These are phyloP conservation scores for Miltochrista miniata DNA, from an alignment of 2,888 invertebrate species.

Conservation along the genomic window DNA sequence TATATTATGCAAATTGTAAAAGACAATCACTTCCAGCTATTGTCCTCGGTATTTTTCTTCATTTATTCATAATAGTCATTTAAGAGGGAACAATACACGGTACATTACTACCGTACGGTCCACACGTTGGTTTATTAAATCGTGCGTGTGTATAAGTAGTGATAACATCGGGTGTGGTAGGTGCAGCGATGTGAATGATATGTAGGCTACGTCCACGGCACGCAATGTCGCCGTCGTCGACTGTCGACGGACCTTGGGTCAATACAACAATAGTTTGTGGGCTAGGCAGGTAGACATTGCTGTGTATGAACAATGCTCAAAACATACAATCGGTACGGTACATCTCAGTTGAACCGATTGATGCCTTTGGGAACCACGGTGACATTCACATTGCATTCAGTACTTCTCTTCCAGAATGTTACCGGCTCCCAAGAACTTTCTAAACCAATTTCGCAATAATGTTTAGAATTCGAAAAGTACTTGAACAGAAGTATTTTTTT, in stretches of 20 bases:
- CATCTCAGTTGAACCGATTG: constrained; percentile 11
- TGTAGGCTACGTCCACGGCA: constrained; percentile 39
- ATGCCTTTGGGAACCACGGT: background rate
- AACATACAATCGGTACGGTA: no score
- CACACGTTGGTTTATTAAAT: constrained; percentile 11
- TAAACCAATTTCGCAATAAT: no score
- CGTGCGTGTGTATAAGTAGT: constrained; percentile 24
- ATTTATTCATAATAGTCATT: constrained; percentile 18
- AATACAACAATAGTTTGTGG: constrained; percentile 48
- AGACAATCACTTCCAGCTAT: constrained; percentile 9
- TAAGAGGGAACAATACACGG: constrained; percentile 20
- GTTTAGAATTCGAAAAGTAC: background rate
- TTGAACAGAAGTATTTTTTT: background rate
- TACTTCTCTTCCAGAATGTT: background rate
- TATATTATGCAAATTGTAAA: constrained; percentile 5
- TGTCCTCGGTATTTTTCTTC: constrained; percentile 10
- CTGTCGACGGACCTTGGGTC: constrained; percentile 48
- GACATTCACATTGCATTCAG: background rate
- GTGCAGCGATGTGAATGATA: constrained; percentile 52
- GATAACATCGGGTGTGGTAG: constrained; percentile 48
- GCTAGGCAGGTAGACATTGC: constrained; percentile 40
- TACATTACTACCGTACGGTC: constrained; percentile 8
- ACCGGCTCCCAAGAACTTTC: no score
- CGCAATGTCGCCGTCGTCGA: constrained; percentile 38
- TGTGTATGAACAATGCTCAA: constrained; percentile 28